Base-by-base conservation (phyloP, 2,113 vertebrate species). In the Periophthalmodon schlosseri region DNA sequence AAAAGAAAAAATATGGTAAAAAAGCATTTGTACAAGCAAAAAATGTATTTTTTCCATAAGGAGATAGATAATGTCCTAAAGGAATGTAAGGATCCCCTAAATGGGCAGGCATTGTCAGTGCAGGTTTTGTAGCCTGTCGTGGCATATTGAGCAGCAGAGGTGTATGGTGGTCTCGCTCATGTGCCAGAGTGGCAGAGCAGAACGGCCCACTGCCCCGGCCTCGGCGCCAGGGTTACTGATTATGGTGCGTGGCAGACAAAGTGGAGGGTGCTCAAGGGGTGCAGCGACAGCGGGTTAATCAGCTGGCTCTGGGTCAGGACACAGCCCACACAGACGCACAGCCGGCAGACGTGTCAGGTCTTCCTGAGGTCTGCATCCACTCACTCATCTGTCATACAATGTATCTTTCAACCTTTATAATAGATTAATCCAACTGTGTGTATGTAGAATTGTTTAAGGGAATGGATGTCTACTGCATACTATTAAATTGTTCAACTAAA, bases 291-390 rank as follows among this genome's bases (percentile, higher is more conserved):
- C 90, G 94, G 94, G 95, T 89, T 95, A 94, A 95, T 95, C 94
- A 95, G 92, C 94, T 96, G 95, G 95, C 95, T 88, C 86, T 76
- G 93, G 93, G 90, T 96, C 95, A 95, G 93, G 93, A 94, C 92
- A 93, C 93, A 95, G 92, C 95, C 95, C 93, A 95, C 94, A 95
- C 95, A 95, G 95, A 95, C 94, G 90, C 93, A 95, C 85, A 90
- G 87, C 92, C 95, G 94, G 95, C 92, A 93, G 92, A 92, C 84
- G 89, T 95, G 95, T 93, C 92, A 94, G 94, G 93, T 95, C 95
- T 96, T 96, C 94, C 83, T 84, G 72, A 70, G 82, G 81, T 28
- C n/a, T 1, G 24, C 21, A 5, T 67, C 50, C 24, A 75, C 76
- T 67, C 75, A 46, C 10, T 50, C 28, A 34, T 58, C 23, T 73